Percentiles rank a stretch among this genome's conserved stretches.
phyloP scores from a whole-genome alignment of 2,888 invertebrate genomes.

The Latheticus oryzae region DNA sequence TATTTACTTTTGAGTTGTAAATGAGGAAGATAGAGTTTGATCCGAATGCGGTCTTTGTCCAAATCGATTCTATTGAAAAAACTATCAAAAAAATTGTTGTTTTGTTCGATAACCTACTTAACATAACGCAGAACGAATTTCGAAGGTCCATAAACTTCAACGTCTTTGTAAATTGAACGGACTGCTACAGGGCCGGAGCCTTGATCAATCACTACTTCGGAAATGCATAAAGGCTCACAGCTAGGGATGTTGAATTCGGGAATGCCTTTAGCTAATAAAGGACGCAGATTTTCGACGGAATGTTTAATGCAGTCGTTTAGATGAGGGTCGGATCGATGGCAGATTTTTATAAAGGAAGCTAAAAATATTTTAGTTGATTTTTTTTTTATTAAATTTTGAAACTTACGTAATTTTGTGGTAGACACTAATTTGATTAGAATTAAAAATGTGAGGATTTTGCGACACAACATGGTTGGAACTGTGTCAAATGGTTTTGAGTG shows the following conservation, averaged over 20 bases:
- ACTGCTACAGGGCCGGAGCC: conserved; percentile 72
- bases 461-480: too few species aligned
- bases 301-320: conserved; percentile 73
- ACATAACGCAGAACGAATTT: conserved; percentile 71
- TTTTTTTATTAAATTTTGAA: too few species aligned
- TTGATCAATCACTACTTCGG: conserved; percentile 73
- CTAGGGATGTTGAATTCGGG: conserved; percentile 73
- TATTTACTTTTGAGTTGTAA: conserved; percentile 75
- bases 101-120: conserved; percentile 64
- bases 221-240: conserved; percentile 73
- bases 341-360: conserved; percentile 77
- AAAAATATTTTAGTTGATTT: conserved; percentile 51
- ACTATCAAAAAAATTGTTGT: conserved; percentile 6
- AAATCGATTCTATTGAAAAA: conserved; percentile 67
- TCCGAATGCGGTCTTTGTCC: conserved; percentile 69
- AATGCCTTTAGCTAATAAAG: conserved; percentile 72
- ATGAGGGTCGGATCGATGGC: conserved; percentile 73
- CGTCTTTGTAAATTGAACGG: conserved; percentile 71
- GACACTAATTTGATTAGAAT: too few species aligned
- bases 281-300: conserved; percentile 72
- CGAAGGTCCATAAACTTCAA: conserved; percentile 72
- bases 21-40: conserved; percentile 74
- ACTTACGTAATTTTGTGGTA: conserved; percentile 33
- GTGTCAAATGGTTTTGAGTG: too few species aligned
- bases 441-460: too few species aligned